A percentile compares a stretch with the other conserved stretches of the same genome.
Evolutionary conservation across 2,113 vertebrate species (phyloP).

Genomic region (Apaloderma vittatum): DNA sequence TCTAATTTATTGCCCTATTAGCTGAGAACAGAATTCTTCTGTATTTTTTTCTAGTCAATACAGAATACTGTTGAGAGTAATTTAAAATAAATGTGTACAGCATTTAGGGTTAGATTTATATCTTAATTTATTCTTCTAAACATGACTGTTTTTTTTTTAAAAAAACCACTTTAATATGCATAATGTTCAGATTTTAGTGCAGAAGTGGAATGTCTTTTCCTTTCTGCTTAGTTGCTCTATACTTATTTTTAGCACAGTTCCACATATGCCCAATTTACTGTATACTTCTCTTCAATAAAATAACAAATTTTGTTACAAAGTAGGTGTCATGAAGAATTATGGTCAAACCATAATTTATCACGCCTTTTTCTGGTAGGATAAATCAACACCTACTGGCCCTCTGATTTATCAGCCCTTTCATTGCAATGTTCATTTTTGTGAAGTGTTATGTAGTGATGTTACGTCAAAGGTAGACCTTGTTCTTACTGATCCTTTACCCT

Average conservation of each 20-base stretch:
- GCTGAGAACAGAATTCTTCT: slow-evolving; percentile 70
- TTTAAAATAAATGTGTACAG: slow-evolving; percentile 1
- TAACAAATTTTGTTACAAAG: neutral
- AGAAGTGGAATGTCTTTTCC: neutral
- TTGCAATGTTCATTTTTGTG: neutral
- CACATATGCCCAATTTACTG: neutral
- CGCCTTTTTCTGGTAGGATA: slow-evolving; percentile 31
- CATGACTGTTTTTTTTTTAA: neutral
- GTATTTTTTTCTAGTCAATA: slow-evolving; percentile 36
- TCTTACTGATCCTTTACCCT: neutral
- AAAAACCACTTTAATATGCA: neutral
- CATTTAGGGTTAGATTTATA: slow-evolving; percentile 41
- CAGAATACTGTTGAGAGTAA: slow-evolving; percentile 34
- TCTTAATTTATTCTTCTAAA: slow-evolving; percentile 39
- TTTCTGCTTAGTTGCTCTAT: neutral
- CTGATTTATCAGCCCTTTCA: slow-evolving; percentile 45
- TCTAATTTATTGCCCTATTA: slow-evolving; percentile 70
- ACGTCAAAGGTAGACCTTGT: slow-evolving; percentile 53
- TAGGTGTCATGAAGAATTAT: slow-evolving; percentile 33
- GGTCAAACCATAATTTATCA: neutral
- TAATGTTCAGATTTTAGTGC: neutral
- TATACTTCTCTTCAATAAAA: neutral
- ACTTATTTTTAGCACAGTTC: slow-evolving; percentile 21
- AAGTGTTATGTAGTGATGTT: neutral
- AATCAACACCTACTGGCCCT: slow-evolving; percentile 2